phyloP scores from a whole-genome alignment of 2,113 vertebrate species.

The Heterocephalus glaber region DNA sequence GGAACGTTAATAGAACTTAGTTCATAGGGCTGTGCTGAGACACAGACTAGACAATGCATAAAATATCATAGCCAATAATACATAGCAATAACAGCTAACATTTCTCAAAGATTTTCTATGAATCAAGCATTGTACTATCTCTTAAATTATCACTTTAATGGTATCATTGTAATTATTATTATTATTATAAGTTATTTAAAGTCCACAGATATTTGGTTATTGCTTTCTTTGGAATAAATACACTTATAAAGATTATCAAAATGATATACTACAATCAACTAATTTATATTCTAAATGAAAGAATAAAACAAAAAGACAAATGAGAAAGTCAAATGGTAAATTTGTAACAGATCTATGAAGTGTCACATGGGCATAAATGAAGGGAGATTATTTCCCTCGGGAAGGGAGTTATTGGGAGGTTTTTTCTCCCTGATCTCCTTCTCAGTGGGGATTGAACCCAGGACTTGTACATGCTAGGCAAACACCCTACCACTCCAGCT shows the following conservation, averaged over 20 bases:
- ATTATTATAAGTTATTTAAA: not conserved
- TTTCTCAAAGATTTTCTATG: not conserved
- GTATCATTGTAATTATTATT: not conserved
- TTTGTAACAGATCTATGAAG: not conserved
- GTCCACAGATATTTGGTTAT: not conserved
- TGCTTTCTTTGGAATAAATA: not conserved
- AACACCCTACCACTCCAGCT: too few species aligned
- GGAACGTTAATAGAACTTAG: not conserved
- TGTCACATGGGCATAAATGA: not conserved
- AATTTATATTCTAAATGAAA: constrained; percentile 6
- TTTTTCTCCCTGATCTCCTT: not conserved
- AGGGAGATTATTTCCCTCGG: not conserved
- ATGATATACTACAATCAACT: not conserved
- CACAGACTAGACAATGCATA: not conserved
- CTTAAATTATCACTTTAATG: not conserved
- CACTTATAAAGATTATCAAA: not conserved
- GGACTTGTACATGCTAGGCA: too few species aligned
- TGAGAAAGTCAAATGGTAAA: not conserved
- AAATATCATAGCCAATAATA: not conserved
- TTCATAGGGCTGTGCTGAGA: not conserved
- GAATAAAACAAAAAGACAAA: not conserved
- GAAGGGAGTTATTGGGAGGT: not conserved
- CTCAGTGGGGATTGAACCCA: too few species aligned
- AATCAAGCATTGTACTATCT: not conserved
- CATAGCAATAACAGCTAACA: not conserved